Evolutionary conservation across 2,113 vertebrate species (phyloP), one percentile per base, ranked within the genome.

Genomic region (Seriola quinqueradiata): DNA sequence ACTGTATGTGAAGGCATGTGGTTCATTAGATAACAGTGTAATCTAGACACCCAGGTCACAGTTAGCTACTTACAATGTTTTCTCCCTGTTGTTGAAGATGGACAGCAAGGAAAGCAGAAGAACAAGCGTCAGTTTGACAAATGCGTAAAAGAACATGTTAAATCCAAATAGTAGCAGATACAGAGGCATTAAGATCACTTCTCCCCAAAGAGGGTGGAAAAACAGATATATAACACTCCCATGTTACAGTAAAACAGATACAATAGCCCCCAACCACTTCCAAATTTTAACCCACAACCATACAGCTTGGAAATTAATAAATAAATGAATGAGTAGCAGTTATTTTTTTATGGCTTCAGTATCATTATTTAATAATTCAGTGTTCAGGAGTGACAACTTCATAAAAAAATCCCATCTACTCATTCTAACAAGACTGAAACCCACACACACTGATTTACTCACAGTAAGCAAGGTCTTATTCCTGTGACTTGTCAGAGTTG

Each of bases 41-140:
- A 28, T 57, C 8, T 3, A 25, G 25, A 19, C 5, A 60, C 21
- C 6, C 17, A 54, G 1, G 11, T 46, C 13, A 79, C 34, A 73
- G 60, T 59, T 14, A 25, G 38, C 11, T 86, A 93, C 93, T 94
- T 92, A 94, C 92, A 64, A 94, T 94, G 67, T 92, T 78, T 70
- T 83, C 82, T 77, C 85, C 73, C 92, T 94, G 92, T 83, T 73
- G 79, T 79, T 75, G 88, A 77, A 77, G 87, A 82, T 34, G 40
- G 50, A 72, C 88, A 90, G 70, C 28, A 81, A 77, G 66, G 68
- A 80, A 77, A 89, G 58, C 36, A 90, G 69, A 90, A 74, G 4
- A 32, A 89, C 5, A 55, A 74, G 16, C 40, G 68, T 93, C 38
- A 91, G 81, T 87, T 59, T 76, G 78, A 85, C 16, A 82, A 44